A percentile compares a stretch with the other conserved stretches of the same genome.
Conservation (phyloP, 2,113 vertebrate genomes). For the Onychostruthus taczanowskii region DNA sequence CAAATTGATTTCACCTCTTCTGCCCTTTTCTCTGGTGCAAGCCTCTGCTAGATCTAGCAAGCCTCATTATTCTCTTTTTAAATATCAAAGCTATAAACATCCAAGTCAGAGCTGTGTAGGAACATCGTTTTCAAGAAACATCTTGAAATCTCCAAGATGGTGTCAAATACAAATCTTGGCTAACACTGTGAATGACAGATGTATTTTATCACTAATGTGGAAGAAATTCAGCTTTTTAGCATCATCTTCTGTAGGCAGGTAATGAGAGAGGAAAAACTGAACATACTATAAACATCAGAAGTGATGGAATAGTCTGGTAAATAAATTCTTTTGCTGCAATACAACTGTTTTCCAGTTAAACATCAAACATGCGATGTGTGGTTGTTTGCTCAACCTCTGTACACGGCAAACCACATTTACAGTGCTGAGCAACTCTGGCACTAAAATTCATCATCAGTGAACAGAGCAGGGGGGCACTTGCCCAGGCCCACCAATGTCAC, state of each 20-base stretch:
- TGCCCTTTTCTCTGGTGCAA: not conserved
- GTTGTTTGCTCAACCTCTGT: not conserved
- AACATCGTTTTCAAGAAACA: not conserved
- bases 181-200: not conserved
- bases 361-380: not conserved
- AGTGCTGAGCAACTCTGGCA: not conserved
- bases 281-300: not conserved
- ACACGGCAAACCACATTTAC: accelerated
- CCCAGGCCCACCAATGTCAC: not conserved
- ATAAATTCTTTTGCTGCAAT: not conserved
- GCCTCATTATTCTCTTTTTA: not conserved
- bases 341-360: not conserved
- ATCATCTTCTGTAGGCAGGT: not conserved
- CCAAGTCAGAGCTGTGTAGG: not conserved
- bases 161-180: not conserved
- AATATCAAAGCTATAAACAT: not conserved
- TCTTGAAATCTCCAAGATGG: not conserved
- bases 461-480: not conserved
- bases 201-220: not conserved
- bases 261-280: not conserved
- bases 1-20: conserved; percentile 10
- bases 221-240: not conserved
- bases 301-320: not conserved
- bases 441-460: not conserved
- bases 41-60: not conserved